Conservation (phyloP, 2,888 invertebrate species). For the Caenorhabditis japonica region DNA sequence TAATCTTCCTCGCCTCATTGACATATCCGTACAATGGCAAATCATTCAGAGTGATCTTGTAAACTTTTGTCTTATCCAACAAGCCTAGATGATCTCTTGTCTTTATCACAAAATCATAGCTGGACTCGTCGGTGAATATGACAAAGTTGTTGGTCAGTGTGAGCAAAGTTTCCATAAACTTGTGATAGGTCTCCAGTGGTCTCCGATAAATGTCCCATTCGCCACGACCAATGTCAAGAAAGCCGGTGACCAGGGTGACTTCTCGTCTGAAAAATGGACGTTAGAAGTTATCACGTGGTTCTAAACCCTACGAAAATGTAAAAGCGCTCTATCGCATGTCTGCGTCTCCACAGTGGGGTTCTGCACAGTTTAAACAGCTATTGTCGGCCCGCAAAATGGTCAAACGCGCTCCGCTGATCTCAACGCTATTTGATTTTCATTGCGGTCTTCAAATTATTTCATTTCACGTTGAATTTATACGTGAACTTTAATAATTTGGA, state of each 20-base stretch:
- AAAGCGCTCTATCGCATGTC: too few species aligned
- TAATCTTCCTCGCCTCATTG: conserved; percentile 70
- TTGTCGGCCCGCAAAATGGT: too few species aligned
- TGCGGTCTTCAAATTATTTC: too few species aligned
- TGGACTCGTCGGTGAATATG: conserved; percentile 69
- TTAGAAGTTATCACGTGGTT: neutral
- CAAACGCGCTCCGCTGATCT: too few species aligned
- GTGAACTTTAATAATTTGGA: too few species aligned
- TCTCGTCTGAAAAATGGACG: conserved; percentile 45
- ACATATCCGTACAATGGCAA: conserved; percentile 66
- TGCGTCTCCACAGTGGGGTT: too few species aligned
- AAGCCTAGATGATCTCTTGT: conserved; percentile 57
- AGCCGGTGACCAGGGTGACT: conserved; percentile 76
- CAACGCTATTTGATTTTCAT: too few species aligned
- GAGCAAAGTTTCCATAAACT: conserved; percentile 73
- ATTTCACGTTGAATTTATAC: too few species aligned
- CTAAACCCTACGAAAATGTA: too few species aligned
- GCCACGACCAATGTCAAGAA: conserved; percentile 77
- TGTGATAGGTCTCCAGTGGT: conserved; percentile 73
- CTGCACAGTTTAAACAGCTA: too few species aligned
- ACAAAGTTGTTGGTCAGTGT: conserved; percentile 64
- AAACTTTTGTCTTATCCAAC: conserved; percentile 56
- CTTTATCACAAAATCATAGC: conserved; percentile 65
- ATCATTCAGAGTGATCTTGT: conserved; percentile 57
- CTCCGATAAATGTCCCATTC: conserved; percentile 76